Evolutionary conservation across 2,113 vertebrate genomes (phyloP).

Genomic region (Epinephelus moara): DNA sequence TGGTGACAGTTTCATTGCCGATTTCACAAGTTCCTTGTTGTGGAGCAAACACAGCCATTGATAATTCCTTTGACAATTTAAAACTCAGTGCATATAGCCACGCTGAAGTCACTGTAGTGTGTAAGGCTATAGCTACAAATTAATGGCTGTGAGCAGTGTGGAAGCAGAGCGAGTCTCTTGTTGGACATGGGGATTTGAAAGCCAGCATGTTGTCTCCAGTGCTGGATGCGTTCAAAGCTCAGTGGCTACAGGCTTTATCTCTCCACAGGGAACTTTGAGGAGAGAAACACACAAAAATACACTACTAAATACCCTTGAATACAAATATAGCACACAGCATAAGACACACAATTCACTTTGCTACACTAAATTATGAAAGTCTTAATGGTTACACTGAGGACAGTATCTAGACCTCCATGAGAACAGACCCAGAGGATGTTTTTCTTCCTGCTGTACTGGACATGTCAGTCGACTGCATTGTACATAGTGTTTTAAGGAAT

Average conservation of each 20-base stretch:
- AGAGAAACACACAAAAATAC: slow-evolving; percentile 50
- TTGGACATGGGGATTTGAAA: slow-evolving; percentile 72
- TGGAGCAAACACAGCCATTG: slow-evolving; percentile 49
- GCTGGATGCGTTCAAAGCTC: slow-evolving; percentile 66
- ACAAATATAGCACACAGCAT: slow-evolving; percentile 15
- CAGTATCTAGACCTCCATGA: slow-evolving; percentile 13
- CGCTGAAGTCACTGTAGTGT: slow-evolving; percentile 37
- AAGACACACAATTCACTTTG: slow-evolving; percentile 3
- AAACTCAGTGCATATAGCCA: slow-evolving; percentile 39
- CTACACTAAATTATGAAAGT: slow-evolving; percentile 4
- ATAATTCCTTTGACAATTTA: slow-evolving; percentile 61
- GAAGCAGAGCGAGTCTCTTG: slow-evolving; percentile 54
- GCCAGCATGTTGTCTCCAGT: slow-evolving; percentile 65
- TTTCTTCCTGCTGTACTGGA: not conserved
- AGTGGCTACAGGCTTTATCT: slow-evolving; percentile 59
- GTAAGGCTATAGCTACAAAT: slow-evolving; percentile 60
- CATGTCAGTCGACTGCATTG: not conserved
- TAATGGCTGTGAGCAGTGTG: slow-evolving; percentile 58
- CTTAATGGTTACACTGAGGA: slow-evolving; percentile 3
- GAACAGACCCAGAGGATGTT: not conserved
- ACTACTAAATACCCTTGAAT: slow-evolving; percentile 20
- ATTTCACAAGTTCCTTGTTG: slow-evolving; percentile 48
- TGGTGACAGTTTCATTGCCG: slow-evolving; percentile 46
- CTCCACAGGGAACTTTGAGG: slow-evolving; percentile 53
- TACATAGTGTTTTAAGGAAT: not conserved